Conservation (phyloP, 2,113 vertebrate species). For the Oxygymnocypris stewartii region DNA sequence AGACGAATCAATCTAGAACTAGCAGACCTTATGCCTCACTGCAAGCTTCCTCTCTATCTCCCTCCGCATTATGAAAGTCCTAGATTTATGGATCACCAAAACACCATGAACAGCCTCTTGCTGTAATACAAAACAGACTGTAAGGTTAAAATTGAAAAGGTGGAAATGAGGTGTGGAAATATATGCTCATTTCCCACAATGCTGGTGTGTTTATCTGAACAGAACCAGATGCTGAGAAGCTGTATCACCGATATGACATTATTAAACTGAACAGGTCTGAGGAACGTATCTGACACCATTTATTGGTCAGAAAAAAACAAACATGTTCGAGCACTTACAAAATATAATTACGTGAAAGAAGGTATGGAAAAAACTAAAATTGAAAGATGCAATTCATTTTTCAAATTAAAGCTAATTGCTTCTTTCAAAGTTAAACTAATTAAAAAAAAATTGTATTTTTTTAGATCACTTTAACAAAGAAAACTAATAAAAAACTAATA, state of each 20-base stretch:
- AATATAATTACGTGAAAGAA: neutral
- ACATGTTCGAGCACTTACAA: neutral
- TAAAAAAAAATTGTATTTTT: neutral
- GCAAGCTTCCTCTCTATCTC: conserved; percentile 9
- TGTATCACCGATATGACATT: neutral
- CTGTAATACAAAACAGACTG: conserved; percentile 24
- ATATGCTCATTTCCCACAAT: conserved; percentile 22
- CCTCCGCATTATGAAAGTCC: neutral
- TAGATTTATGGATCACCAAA: conserved; percentile 32
- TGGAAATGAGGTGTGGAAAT: conserved; percentile 34
- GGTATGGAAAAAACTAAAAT: neutral
- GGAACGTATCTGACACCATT: neutral
- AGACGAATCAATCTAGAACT: conserved; percentile 12
- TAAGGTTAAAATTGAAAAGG: neutral
- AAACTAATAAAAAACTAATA: neutral
- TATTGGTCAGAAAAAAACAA: neutral
- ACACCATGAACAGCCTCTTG: neutral
- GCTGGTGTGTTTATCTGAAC: conserved; percentile 14
- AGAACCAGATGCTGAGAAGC: neutral
- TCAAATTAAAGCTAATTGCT: neutral
- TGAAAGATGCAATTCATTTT: neutral
- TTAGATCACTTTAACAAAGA: neutral
- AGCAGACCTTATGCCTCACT: neutral
- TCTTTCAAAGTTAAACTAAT: too few relatives aligned
- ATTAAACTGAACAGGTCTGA: neutral